These are phyloP conservation scores for Ceratothoa steindachneri DNA, from an alignment of 2,888 invertebrate genomes.

Conservation along the genomic window DNA sequence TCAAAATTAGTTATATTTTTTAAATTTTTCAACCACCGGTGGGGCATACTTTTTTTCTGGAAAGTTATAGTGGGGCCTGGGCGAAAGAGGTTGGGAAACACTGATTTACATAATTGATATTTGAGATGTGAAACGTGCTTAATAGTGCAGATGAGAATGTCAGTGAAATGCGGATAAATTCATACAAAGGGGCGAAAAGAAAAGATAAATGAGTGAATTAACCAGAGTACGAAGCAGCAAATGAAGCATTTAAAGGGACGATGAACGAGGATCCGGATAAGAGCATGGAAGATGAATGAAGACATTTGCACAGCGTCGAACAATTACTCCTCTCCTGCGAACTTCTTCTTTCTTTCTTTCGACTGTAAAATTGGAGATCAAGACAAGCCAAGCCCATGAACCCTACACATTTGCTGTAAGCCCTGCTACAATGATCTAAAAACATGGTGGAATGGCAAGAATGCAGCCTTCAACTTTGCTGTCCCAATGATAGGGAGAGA, in stretches of 20 bases:
- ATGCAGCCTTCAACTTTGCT: not conserved
- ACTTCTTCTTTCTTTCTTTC: not conserved
- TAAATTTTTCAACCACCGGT: no score
- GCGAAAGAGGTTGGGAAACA: no score
- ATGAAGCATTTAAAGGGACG: no score
- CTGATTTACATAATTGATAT: not conserved
- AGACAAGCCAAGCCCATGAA: not conserved
- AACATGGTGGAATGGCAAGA: not conserved
- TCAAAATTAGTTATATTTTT: no score
- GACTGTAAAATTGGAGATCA: no score
- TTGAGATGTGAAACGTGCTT: no score
- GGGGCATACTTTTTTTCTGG: no score
- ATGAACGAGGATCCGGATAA: not conserved
- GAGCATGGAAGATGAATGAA: not conserved
- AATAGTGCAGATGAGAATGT: no score
- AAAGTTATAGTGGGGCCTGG: no score
- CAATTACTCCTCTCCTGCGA: not conserved
- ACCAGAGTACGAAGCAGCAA: not conserved
- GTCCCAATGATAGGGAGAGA: not conserved
- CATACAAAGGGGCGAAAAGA: no score
- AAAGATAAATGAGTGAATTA: no score
- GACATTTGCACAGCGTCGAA: not conserved
- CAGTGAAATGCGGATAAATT: no score
- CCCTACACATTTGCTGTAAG: not conserved
- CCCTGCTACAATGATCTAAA: not conserved